phyloP scores from a whole-genome alignment of 1,140 invertebrate genomes.

The Schlechtendalia chinensis region DNA sequence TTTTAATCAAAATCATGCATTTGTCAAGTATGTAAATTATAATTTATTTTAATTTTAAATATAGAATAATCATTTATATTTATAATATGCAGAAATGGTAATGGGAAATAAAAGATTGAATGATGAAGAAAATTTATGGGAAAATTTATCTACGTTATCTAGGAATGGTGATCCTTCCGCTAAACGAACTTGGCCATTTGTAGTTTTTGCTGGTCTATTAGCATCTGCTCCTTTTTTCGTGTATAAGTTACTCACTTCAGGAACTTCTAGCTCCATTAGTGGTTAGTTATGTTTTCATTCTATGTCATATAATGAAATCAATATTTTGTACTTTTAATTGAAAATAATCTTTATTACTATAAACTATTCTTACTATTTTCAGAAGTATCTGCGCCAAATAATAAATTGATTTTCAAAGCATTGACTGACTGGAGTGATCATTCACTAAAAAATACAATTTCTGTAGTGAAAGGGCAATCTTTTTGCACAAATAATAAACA shows the following conservation, averaged over 20 bases:
- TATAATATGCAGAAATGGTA: slow-evolving; percentile 8
- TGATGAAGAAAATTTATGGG: slow-evolving; percentile 19
- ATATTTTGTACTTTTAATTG: background rate
- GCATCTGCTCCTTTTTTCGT: slow-evolving; percentile 89
- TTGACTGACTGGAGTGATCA: background rate
- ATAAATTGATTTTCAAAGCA: background rate
- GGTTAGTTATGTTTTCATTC: background rate
- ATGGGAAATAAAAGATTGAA: background rate
- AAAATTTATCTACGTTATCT: background rate
- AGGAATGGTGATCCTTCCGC: slow-evolving; percentile 56
- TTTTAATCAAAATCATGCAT: slow-evolving; percentile 72
- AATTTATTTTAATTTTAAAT: slow-evolving; percentile 1
- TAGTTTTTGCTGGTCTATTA: slow-evolving; percentile 82
- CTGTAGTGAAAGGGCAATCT: background rate
- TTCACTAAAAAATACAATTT: background rate
- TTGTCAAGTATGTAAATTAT: slow-evolving; percentile 64
- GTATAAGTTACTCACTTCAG: slow-evolving; percentile 74
- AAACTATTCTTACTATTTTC: background rate
- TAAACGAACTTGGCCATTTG: slow-evolving; percentile 69
- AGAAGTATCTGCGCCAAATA: background rate
- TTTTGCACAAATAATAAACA: background rate
- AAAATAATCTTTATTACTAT: background rate
- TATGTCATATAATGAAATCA: background rate
- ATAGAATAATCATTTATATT: background rate
- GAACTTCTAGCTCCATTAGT: slow-evolving; percentile 53